Conservation (phyloP, 2,113 vertebrate genomes). For the Pelusios castaneus region DNA sequence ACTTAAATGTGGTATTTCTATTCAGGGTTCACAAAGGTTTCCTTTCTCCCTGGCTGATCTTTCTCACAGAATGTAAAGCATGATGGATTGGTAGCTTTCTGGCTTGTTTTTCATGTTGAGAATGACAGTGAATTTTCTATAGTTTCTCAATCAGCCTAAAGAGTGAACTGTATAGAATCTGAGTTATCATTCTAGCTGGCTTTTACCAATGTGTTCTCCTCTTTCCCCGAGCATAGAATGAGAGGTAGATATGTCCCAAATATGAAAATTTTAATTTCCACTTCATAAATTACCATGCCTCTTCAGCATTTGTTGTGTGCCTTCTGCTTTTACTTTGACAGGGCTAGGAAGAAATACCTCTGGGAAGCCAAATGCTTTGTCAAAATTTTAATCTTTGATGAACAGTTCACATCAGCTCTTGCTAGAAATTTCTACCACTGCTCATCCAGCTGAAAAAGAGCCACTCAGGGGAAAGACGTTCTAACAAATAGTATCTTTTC, state of each 20-base stretch:
- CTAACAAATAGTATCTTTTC: not conserved
- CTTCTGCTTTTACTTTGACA: not conserved
- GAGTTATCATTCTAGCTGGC: not conserved
- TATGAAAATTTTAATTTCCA: not conserved
- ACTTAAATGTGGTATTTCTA: not conserved
- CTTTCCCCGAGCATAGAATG: not conserved
- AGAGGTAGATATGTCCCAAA: not conserved
- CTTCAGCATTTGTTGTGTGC: not conserved
- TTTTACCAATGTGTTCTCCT: not conserved
- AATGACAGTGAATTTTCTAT: not conserved
- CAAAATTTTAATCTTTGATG: not conserved
- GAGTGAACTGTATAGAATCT: not conserved
- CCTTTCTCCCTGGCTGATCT: not conserved
- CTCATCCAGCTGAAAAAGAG: not conserved
- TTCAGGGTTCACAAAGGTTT: not conserved
- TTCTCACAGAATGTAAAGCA: not conserved
- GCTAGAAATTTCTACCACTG: not conserved
- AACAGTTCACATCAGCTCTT: not conserved
- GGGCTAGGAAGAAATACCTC: not conserved
- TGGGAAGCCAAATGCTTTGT: not conserved
- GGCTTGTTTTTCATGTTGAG: not conserved
- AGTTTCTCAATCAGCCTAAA: not conserved
- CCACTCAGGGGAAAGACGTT: not conserved
- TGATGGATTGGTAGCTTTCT: not conserved
- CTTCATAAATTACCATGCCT: not conserved